phyloP scores from a whole-genome alignment of 2,797 vertebrate genomes.

The Alosa sapidissima region DNA sequence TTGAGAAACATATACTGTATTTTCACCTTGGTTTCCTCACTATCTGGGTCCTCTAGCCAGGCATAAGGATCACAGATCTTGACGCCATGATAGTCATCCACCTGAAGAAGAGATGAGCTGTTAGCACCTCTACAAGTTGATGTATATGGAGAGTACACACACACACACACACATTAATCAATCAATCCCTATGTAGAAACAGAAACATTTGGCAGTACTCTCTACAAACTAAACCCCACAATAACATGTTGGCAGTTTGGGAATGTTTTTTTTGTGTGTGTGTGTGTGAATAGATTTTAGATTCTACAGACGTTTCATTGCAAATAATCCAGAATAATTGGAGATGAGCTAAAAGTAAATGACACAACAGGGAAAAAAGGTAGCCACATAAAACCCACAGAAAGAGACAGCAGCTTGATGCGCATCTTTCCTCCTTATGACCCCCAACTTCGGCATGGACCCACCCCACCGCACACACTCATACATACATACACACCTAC shows the following conservation, averaged over 20 bases:
- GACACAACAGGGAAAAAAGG: neutral
- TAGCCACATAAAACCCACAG: neutral
- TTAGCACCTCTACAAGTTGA: too few species aligned
- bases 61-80: constrained; percentile 68
- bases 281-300: neutral
- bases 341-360: neutral
- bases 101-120: constrained; percentile 51
- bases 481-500: neutral
- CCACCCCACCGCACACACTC: neutral
- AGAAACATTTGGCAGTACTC: too few species aligned
- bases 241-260: neutral
- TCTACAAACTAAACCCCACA: neutral
- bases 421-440: neutral
- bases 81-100: constrained; percentile 71
- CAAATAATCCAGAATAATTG: neutral
- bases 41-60: constrained; percentile 74
- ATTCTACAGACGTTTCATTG: neutral
- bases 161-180: neutral
- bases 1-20: neutral
- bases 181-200: neutral
- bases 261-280: neutral
- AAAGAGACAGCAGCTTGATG: neutral
- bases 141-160: neutral
- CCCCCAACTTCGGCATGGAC: neutral
- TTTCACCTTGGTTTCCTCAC: constrained; percentile 69